Conservation (phyloP, 2,113 vertebrate species). For the Proteles cristata region DNA sequence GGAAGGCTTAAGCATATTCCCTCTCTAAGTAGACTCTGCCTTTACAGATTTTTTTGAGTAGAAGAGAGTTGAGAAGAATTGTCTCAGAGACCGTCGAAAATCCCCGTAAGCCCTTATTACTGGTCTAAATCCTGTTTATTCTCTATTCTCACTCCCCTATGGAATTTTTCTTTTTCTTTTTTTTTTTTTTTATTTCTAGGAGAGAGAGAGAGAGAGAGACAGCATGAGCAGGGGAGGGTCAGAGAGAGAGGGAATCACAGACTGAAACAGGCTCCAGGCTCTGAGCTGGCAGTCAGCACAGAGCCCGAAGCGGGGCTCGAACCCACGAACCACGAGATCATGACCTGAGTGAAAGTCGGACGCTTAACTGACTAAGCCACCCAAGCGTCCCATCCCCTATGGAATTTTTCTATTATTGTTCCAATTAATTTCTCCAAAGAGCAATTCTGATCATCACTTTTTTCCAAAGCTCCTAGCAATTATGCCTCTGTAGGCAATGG, state of each 20-base stretch:
- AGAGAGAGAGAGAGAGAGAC: too few relatives aligned
- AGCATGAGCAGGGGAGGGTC: too few relatives aligned
- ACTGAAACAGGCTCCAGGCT: too few relatives aligned
- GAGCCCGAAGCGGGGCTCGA: too few relatives aligned
- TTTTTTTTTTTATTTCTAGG: too few relatives aligned
- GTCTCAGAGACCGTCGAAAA: neutral
- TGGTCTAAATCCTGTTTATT: neutral
- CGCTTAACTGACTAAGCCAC: too few relatives aligned
- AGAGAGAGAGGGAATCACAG: too few relatives aligned
- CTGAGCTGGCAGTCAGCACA: too few relatives aligned
- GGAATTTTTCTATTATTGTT: neutral
- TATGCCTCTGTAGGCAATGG: neutral
- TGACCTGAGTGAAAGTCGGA: too few relatives aligned
- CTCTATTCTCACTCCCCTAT: neutral
- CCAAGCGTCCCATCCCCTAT: neutral
- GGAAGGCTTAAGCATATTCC: neutral
- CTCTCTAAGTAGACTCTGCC: neutral
- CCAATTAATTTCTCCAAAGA: neutral
- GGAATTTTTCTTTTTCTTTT: neutral
- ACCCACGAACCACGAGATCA: too few relatives aligned
- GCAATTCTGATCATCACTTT: neutral
- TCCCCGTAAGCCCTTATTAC: neutral
- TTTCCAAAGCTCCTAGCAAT: neutral
- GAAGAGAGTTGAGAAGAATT: neutral
- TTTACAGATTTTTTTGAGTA: neutral